phyloP scores from a whole-genome alignment of 2,797 vertebrate species.

The Peromyscus attwateri region DNA sequence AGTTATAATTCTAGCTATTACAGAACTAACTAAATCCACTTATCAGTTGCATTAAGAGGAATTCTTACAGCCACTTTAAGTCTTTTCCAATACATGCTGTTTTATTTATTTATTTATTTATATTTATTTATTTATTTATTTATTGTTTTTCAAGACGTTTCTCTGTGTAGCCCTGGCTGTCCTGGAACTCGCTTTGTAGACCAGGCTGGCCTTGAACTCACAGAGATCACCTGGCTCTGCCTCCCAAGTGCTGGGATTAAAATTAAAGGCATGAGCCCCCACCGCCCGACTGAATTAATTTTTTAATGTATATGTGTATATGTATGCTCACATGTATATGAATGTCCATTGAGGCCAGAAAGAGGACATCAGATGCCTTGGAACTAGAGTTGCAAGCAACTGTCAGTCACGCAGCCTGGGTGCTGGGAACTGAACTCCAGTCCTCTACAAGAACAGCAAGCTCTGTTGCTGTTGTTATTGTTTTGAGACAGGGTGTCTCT shows the following conservation, averaged over 20 bases:
- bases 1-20: not conserved
- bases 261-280: no score
- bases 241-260: no score
- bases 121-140: no score
- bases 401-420: not conserved
- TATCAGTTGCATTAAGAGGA: not conserved
- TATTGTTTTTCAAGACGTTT: no score
- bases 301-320: not conserved
- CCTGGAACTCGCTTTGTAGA: no score
- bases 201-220: no score
- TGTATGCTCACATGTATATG: not conserved
- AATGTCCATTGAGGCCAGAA: not conserved
- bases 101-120: no score
- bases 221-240: no score
- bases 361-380: not conserved
- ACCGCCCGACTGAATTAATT: no score
- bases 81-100: not conserved
- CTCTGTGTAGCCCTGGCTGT: no score
- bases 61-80: not conserved
- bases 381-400: not conserved
- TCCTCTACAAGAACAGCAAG: not conserved
- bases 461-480: not conserved
- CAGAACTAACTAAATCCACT: constrained; percentile 4
- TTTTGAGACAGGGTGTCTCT: not conserved
- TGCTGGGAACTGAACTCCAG: not conserved